These are phyloP conservation scores for Helleia helle DNA, from an alignment of 2,888 invertebrate genomes.

Conservation along the genomic window DNA sequence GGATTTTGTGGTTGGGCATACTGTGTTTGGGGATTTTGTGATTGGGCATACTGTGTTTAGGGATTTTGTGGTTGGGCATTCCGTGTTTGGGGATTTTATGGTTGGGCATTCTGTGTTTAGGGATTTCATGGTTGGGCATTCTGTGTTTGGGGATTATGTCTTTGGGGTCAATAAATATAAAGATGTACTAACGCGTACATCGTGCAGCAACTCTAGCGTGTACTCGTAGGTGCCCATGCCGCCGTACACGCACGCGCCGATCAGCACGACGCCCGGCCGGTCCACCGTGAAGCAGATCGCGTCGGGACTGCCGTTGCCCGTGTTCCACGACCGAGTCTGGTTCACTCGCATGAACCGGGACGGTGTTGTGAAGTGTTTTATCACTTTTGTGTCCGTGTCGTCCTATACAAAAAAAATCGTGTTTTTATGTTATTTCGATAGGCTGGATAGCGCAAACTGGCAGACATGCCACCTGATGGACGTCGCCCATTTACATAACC, in stretches of 20 bases:
- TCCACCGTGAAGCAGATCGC: slow-evolving; percentile 97
- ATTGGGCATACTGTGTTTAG: no score
- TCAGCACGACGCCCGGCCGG: slow-evolving; percentile 88
- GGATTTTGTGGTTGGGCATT: no score
- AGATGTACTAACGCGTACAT: slow-evolving; percentile 45
- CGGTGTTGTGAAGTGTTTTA: slow-evolving; percentile 88
- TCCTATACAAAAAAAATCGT: slow-evolving; percentile 61
- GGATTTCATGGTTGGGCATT: no score
- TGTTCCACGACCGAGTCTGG: slow-evolving; percentile 94
- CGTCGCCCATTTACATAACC: no score
- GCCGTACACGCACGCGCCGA: slow-evolving; percentile 92
- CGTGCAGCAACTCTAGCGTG: slow-evolving; percentile 90
- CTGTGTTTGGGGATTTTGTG: no score
- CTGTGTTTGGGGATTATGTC: no score
- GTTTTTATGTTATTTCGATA: no score
- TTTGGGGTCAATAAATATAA: background rate
- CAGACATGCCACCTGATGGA: no score
- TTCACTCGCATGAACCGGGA: slow-evolving; percentile 93
- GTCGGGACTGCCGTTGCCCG: slow-evolving; percentile 96
- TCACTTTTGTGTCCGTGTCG: slow-evolving; percentile 77
- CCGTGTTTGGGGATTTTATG: no score
- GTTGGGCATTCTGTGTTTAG: no score
- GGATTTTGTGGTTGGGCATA: no score
- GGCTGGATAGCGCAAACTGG: no score
- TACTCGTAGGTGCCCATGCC: slow-evolving; percentile 93